These are phyloP conservation scores for Amblyopsis hoosieri DNA, from an alignment of 2,797 vertebrate species.

Conservation along the genomic window DNA sequence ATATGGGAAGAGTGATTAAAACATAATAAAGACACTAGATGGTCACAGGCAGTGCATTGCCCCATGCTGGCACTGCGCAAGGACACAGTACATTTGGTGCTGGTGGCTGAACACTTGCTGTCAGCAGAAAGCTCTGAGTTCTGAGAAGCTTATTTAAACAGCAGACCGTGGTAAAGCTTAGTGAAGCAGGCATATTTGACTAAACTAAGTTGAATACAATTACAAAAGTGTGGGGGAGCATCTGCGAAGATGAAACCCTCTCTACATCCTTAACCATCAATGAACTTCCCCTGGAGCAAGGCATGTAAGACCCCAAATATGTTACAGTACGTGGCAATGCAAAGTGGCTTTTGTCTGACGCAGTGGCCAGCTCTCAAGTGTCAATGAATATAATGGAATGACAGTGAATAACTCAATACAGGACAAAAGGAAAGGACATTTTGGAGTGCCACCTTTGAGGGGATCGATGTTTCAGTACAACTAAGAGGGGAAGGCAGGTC, in stretches of 20 bases:
- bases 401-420: background rate
- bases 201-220: no score
- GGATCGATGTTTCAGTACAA: constrained; percentile 26
- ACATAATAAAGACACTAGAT: constrained; percentile 60
- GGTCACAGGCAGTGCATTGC: constrained; percentile 43
- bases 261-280: background rate
- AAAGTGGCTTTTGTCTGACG: background rate
- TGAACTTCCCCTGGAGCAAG: constrained; percentile 1
- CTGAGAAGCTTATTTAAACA: constrained; percentile 23
- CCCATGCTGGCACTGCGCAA: constrained; percentile 56
- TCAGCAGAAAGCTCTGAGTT: constrained; percentile 56
- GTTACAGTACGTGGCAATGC: background rate
- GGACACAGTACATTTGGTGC: constrained; percentile 47
- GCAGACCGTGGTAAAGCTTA: background rate
- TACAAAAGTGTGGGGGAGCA: background rate
- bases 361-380: background rate
- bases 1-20: constrained; percentile 61
- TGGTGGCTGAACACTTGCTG: constrained; percentile 55
- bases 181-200: no score
- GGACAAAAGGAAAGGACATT: background rate
- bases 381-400: background rate
- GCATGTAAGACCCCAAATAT: background rate
- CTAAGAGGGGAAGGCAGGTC: constrained; percentile 23
- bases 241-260: background rate
- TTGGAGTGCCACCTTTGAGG: constrained; percentile 30